Percentiles rank a stretch among this genome's conserved stretches.
phyloP scores from a whole-genome alignment of 2,888 invertebrate genomes.

The Lamellibrachia columna region DNA sequence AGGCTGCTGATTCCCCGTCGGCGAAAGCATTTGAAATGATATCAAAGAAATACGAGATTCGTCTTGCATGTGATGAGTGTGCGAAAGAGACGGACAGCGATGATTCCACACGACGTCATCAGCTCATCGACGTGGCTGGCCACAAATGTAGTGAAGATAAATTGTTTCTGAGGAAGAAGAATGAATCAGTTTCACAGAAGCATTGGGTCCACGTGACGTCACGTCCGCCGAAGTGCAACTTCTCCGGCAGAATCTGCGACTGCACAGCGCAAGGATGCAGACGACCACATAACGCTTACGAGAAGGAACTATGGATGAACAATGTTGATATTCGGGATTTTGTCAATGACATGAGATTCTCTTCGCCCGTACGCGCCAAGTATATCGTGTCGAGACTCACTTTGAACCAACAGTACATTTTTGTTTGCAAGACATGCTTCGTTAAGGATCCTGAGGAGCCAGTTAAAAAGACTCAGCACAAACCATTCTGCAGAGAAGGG shows the following conservation, averaged over 20 bases:
- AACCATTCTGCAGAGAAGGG: constrained; percentile 21
- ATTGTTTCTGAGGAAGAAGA: neutral
- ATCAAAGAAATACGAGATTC: neutral
- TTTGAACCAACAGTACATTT: neutral
- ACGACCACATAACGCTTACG: constrained; percentile 29
- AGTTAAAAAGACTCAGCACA: constrained; percentile 26
- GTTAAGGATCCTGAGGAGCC: neutral
- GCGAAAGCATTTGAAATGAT: neutral
- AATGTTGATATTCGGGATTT: too few relatives aligned
- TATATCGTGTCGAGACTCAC: constrained; percentile 22
- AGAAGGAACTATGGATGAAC: too few relatives aligned
- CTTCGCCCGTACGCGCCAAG: constrained; percentile 20
- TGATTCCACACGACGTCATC: too few relatives aligned
- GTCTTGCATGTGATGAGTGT: neutral
- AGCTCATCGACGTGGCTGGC: neutral
- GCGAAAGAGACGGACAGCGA: neutral
- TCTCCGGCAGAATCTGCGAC: neutral
- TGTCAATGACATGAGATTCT: constrained; percentile 23
- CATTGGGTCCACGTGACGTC: neutral
- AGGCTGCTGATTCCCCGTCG: neutral
- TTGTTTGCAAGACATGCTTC: constrained; percentile 28
- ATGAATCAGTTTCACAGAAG: neutral
- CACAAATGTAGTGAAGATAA: neutral
- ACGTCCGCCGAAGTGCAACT: neutral
- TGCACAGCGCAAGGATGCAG: constrained; percentile 27